phyloP scores from a whole-genome alignment of 2,888 invertebrate species.

The Oithona nana region DNA sequence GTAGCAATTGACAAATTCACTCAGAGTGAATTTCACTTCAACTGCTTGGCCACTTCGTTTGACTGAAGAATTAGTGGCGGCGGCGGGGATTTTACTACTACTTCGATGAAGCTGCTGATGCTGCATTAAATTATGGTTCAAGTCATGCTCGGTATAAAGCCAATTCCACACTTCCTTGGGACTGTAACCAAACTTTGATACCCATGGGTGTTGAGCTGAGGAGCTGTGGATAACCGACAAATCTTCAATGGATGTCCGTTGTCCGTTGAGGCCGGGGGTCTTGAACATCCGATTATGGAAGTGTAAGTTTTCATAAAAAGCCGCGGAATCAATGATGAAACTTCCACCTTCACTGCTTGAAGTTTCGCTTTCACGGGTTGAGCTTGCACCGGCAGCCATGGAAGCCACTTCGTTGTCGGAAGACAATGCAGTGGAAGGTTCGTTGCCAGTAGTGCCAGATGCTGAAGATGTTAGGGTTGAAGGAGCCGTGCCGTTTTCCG shows the following conservation, averaged over 20 bases:
- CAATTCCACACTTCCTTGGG: slow-evolving; percentile 17
- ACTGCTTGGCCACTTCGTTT: neutral
- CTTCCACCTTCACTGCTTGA: slow-evolving; percentile 1
- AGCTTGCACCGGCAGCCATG: neutral
- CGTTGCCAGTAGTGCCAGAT: no score
- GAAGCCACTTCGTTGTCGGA: neutral
- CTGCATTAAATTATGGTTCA: neutral
- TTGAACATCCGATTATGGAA: slow-evolving; percentile 2
- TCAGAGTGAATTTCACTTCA: slow-evolving; percentile 8
- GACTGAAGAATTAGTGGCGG: neutral
- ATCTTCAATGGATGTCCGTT: neutral
- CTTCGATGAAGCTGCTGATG: neutral
- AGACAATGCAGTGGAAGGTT: neutral
- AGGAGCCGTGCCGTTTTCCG: neutral
- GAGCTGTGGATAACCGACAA: neutral
- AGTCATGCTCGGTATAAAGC: slow-evolving; percentile 12
- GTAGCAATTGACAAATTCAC: slow-evolving; percentile 2
- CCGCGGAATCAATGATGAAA: slow-evolving; percentile 9
- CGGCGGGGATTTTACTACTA: neutral
- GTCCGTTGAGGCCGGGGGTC: neutral
- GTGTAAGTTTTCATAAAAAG: slow-evolving; percentile 14
- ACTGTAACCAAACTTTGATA: slow-evolving; percentile 8
- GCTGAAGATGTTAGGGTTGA: no score
- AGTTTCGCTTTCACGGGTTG: slow-evolving; percentile 1
- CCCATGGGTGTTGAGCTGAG: no score